A percentile compares a stretch with the other conserved stretches of the same genome.
These are phyloP conservation scores for Parnassius orleans DNA, from an alignment of 2,888 invertebrate genomes.

Conservation along the genomic window DNA sequence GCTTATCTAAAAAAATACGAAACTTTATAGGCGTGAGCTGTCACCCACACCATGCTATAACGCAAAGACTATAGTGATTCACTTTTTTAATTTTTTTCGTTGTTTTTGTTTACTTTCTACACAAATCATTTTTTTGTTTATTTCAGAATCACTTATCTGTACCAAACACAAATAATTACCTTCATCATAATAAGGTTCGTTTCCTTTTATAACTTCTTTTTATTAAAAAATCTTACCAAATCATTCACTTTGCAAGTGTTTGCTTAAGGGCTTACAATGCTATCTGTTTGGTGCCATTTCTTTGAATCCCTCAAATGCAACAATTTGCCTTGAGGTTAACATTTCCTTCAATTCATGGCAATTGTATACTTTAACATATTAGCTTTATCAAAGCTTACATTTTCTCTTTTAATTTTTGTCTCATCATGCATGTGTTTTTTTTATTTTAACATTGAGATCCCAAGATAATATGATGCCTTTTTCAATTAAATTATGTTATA, in stretches of 20 bases:
- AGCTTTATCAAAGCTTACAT: slow-evolving; percentile 22
- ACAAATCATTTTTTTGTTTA: slow-evolving; percentile 82
- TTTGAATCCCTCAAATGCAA: slow-evolving; percentile 4
- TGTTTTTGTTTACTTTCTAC: slow-evolving; percentile 81
- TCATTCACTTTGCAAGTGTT: slow-evolving; percentile 49
- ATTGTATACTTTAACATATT: slow-evolving; percentile 3
- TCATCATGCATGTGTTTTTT: slow-evolving; percentile 20
- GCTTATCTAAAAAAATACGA: no score
- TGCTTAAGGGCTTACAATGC: slow-evolving; percentile 64
- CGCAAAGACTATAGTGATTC: no score
- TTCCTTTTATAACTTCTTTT: slow-evolving; percentile 74
- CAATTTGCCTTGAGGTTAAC: slow-evolving; percentile 10
- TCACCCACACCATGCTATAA: no score
- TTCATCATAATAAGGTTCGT: slow-evolving; percentile 89
- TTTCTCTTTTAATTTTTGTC: slow-evolving; percentile 7
- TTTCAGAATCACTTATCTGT: slow-evolving; percentile 94
- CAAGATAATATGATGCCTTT: slow-evolving; percentile 2
- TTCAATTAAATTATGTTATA: neutral
- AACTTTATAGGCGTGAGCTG: no score
- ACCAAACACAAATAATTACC: slow-evolving; percentile 92
- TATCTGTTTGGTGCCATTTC: slow-evolving; percentile 25
- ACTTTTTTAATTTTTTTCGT: slow-evolving; percentile 57
- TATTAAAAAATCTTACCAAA: slow-evolving; percentile 47
- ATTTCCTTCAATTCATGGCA: slow-evolving; percentile 1
- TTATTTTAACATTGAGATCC: neutral